Conservation (phyloP, 2,797 vertebrate genomes). For the Dromococcyx pavoninus region DNA sequence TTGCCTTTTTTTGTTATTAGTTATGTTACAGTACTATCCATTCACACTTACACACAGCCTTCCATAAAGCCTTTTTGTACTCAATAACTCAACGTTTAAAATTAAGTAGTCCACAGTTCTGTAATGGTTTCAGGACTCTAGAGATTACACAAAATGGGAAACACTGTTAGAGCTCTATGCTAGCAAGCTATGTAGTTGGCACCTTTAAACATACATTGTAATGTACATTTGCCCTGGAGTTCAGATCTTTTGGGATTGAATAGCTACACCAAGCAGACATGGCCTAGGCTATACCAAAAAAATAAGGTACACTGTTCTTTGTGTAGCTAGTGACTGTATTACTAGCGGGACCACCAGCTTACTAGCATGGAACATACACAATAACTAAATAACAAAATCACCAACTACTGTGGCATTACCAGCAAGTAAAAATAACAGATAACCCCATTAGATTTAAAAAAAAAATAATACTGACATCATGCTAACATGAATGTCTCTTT, state of each 20-base stretch:
- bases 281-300: neutral
- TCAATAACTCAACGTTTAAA: neutral
- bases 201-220: neutral
- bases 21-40: neutral
- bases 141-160: neutral
- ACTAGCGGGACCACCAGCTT: neutral
- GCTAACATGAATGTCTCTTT: neutral
- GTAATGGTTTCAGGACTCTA: neutral
- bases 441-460: neutral
- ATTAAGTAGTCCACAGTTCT: neutral
- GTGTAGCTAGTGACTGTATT: neutral
- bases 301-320: neutral
- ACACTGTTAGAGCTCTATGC: neutral
- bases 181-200: neutral
- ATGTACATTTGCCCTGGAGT: neutral
- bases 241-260: neutral
- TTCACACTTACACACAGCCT: neutral
- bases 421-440: neutral
- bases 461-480: neutral
- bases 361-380: neutral
- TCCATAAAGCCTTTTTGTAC: neutral
- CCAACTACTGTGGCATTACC: neutral
- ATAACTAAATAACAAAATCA: neutral
- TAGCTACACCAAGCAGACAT: neutral
- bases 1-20: neutral